phyloP scores from a whole-genome alignment of 1,140 invertebrate species.

The Aphaenogaster rudis region DNA sequence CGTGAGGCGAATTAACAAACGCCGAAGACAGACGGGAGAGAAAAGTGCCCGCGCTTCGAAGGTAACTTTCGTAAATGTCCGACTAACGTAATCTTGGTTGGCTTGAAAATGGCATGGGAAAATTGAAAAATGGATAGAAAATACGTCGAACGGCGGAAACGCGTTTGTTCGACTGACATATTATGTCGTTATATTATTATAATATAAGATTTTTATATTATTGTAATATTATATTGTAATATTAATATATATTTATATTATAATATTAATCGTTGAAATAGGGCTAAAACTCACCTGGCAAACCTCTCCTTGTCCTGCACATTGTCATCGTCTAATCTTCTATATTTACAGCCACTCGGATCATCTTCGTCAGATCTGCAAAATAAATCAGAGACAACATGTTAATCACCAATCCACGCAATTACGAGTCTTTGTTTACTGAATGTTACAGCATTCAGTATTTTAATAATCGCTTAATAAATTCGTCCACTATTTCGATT shows the following conservation, averaged over 20 bases:
- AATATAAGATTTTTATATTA: neutral
- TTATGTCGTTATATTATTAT: neutral
- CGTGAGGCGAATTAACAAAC: conserved; percentile 76
- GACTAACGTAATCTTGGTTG: neutral
- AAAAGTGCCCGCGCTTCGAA: neutral
- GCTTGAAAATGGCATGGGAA: neutral
- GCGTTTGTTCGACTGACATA: neutral
- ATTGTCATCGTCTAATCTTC: conserved; percentile 96
- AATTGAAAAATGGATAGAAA: neutral
- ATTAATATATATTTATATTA: neutral
- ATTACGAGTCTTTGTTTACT: neutral
- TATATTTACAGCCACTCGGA: conserved; percentile 93
- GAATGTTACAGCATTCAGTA: neutral
- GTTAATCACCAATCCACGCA: neutral
- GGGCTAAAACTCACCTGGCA: conserved; percentile 91
- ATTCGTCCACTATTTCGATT: neutral
- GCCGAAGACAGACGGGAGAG: conserved; percentile 8
- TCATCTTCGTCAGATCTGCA: conserved; percentile 94
- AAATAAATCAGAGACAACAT: conserved; percentile 18
- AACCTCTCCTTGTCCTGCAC: conserved; percentile 98
- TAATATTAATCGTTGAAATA: conserved; percentile 52
- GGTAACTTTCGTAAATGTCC: conserved; percentile 3
- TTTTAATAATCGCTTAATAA: neutral
- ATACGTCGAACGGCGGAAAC: neutral
- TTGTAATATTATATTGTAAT: neutral